Percentiles rank a stretch among this genome's conserved stretches.
These are phyloP conservation scores for Ibycter americanus DNA, from an alignment of 2,797 vertebrate genomes.

Conservation along the genomic window DNA sequence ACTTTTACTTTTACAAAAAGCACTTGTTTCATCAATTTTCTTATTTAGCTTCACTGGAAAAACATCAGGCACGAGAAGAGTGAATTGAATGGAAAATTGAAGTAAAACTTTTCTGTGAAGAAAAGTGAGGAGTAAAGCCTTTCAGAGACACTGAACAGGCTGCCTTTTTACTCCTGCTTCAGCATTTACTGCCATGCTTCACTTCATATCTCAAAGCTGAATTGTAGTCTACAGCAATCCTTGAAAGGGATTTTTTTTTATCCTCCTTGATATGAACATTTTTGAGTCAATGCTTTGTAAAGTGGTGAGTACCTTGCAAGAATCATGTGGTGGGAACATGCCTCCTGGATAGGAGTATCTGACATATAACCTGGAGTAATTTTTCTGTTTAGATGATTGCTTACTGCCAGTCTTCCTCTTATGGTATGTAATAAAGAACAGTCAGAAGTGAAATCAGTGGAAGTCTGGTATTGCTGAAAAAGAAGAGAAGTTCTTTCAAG, in stretches of 20 bases:
- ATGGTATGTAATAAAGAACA: background rate
- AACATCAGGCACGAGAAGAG: background rate
- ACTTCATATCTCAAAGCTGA: background rate
- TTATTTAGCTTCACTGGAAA: background rate
- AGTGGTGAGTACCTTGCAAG: background rate
- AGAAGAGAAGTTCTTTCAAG: background rate
- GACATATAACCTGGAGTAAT: background rate
- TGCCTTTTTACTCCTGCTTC: background rate
- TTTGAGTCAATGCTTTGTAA: background rate
- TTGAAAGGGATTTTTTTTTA: background rate
- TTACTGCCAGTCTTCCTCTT: background rate
- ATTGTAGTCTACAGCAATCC: background rate
- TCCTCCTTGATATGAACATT: background rate
- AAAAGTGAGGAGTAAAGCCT: background rate
- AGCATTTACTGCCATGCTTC: background rate
- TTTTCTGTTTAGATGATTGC: background rate
- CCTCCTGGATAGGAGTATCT: background rate
- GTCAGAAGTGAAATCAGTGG: background rate
- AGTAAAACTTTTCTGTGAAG: background rate
- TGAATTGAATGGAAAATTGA: background rate
- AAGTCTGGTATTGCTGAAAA: background rate
- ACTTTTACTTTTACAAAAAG: background rate
- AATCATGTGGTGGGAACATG: rapidly evolving
- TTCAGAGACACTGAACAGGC: background rate
- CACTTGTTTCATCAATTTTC: background rate